phyloP scores from a whole-genome alignment of 2,113 vertebrate genomes.

The Podarcis raffonei region DNA sequence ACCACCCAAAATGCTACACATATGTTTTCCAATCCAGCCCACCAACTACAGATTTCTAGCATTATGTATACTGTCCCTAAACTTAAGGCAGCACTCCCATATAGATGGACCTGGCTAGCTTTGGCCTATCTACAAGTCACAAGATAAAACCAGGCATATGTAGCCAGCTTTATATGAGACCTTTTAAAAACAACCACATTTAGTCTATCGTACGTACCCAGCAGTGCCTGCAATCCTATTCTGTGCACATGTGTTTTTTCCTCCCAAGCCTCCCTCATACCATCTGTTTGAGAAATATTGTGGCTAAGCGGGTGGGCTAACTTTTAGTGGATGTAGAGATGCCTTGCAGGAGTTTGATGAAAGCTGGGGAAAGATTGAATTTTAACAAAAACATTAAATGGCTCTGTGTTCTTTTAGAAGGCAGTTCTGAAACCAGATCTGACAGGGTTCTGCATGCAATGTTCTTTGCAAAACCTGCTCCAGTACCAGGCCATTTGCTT shows the following conservation, averaged over 20 bases:
- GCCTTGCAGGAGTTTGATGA: not conserved
- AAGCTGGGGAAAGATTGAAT: not conserved
- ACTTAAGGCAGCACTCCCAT: not conserved
- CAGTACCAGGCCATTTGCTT: fast-evolving
- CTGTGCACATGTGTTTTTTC: not conserved
- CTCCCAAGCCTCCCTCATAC: not conserved
- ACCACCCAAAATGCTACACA: not conserved
- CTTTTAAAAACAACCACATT: not conserved
- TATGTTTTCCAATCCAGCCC: not conserved
- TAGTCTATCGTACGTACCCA: not conserved
- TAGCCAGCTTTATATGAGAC: not conserved
- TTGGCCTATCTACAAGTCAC: not conserved
- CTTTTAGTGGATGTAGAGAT: not conserved
- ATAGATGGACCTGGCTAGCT: not conserved
- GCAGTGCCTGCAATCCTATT: constrained; percentile 18
- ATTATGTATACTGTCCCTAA: fast-evolving
- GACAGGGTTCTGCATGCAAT: not conserved
- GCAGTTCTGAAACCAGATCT: not conserved
- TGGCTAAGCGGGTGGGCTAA: fast-evolving
- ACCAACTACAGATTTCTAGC: not conserved
- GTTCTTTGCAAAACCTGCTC: not conserved
- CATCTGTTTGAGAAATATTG: not conserved
- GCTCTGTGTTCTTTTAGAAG: not conserved
- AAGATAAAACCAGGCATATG: not conserved
- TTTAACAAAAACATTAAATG: not conserved